A percentile compares a stretch with the other conserved stretches of the same genome.
Conservation (phyloP, 2,113 vertebrate genomes). For the Anser cygnoides region DNA sequence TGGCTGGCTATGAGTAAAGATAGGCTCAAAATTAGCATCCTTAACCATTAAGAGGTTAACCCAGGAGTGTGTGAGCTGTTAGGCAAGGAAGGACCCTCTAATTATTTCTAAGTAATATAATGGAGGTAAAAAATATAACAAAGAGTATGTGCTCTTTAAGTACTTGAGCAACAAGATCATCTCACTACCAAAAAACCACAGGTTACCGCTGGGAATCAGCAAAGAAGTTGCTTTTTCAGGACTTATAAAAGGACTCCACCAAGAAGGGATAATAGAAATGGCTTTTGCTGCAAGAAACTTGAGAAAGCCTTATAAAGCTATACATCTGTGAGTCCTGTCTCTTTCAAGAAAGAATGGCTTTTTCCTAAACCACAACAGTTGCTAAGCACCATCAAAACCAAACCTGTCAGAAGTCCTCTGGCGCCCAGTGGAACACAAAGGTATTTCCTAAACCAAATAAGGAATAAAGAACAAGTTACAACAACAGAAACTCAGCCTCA, state of each 20-base stretch:
- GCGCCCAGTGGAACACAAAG: constrained; percentile 77
- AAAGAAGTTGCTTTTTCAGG: constrained; percentile 75
- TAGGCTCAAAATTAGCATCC: neutral
- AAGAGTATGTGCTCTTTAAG: neutral
- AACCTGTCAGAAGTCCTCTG: constrained; percentile 86
- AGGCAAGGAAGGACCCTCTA: too few relatives aligned
- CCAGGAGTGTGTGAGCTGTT: neutral
- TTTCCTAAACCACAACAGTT: neutral
- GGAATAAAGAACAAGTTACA: neutral
- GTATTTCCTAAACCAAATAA: constrained; percentile 82
- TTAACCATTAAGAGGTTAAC: neutral
- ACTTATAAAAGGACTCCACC: too few relatives aligned
- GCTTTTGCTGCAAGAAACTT: neutral
- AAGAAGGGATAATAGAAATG: neutral
- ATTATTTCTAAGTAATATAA: too few relatives aligned
- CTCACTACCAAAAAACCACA: neutral
- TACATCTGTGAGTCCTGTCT: neutral
- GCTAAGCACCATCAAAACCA: neutral
- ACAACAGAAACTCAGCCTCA: neutral
- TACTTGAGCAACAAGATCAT: neutral
- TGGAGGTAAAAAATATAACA: neutral
- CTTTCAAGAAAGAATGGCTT: neutral
- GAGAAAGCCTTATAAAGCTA: neutral
- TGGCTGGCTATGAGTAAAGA: neutral
- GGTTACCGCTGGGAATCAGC: neutral